Evolutionary conservation across 1,140 invertebrate genomes (phyloP), one percentile per base, ranked within the genome.

Genomic region (Platorchestia sp.): DNA sequence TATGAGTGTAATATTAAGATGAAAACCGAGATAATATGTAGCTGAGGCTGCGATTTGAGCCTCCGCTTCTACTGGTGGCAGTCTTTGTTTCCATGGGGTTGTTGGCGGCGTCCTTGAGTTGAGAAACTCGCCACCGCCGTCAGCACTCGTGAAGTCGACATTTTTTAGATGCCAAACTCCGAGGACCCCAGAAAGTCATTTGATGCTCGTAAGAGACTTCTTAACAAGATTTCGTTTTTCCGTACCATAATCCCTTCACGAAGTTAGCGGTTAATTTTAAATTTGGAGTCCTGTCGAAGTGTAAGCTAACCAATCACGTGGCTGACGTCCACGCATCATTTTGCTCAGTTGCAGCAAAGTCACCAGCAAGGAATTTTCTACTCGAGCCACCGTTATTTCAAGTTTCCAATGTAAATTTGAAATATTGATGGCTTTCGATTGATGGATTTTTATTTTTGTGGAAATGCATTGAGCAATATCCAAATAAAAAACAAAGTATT

Each of bases 171-270:
- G 59, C 59, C 14, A 75, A 75, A 75, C 27, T 75, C 36, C 1
- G 59, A 75, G 1, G 59, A 75, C 14, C 36, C 59, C 59, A 75
- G 59, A 75, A 75, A 75, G 59, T 75, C 59, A 75, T 75, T 75
- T 75, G 59, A 75, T 75, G 59, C 59, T 75, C 59, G 59, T 75
- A 75, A 75, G 59, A 75, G 59, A 75, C 59, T 75, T 75, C 59
- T 22, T 75, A 75, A 75, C 27, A 36, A 22, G 59, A 36, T 75
- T 22, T 27, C 59, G 27, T 75, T 75, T 75, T 75, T 22, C 27
- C 59, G 36, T 22, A 36, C 59, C 59, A 75, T 75, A 75, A 75
- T 75, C 59, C 36, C 59, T 14, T 75, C 14, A 75, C 27, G 59
- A 36, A 14, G 59, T 75, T 75, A 10, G 59, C 36, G 59, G 59